These are phyloP conservation scores for Steatocranus sp. DNA, from an alignment of 2,797 vertebrate species.

Conservation along the genomic window DNA sequence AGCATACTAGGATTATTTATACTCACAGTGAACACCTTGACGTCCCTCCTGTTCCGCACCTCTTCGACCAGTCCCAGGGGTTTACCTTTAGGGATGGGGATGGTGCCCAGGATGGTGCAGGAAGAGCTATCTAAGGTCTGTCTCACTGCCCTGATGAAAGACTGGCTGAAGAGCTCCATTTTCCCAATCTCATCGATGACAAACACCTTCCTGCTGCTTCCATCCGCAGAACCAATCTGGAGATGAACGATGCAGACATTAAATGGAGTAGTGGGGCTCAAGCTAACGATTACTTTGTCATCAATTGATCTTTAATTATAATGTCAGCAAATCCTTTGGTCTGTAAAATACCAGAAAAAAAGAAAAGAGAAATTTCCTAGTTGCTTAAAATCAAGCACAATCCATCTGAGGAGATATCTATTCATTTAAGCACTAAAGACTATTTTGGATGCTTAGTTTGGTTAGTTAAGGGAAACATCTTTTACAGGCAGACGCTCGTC, in stretches of 20 bases:
- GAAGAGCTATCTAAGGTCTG: conserved; percentile 71
- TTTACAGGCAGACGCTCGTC: not conserved
- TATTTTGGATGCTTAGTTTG: not conserved
- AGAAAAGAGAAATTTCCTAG: not conserved
- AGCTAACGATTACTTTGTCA: not conserved
- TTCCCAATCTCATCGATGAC: conserved; percentile 95
- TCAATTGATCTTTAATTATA: not conserved
- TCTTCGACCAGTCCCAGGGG: conserved; percentile 89
- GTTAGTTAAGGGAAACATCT: not conserved
- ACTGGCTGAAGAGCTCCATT: conserved; percentile 96
- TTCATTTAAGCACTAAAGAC: not conserved
- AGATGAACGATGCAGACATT: not conserved
- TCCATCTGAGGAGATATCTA: not conserved
- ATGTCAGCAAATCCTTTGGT: not conserved
- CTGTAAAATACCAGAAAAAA: not conserved
- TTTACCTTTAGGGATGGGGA: conserved; percentile 87
- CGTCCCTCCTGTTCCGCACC: conserved; percentile 82
- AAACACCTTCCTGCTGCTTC: conserved; percentile 72
- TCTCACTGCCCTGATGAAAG: conserved; percentile 85
- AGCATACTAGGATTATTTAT: not conserved
- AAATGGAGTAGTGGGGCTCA: not conserved
- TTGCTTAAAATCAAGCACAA: not conserved
- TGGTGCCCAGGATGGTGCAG: conserved; percentile 84
- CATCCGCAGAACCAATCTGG: conserved; percentile 62
- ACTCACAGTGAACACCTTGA: conserved; percentile 89